A percentile compares a stretch with the other conserved stretches of the same genome.
phyloP scores from a whole-genome alignment of 2,113 vertebrate species.

The Equus quagga region DNA sequence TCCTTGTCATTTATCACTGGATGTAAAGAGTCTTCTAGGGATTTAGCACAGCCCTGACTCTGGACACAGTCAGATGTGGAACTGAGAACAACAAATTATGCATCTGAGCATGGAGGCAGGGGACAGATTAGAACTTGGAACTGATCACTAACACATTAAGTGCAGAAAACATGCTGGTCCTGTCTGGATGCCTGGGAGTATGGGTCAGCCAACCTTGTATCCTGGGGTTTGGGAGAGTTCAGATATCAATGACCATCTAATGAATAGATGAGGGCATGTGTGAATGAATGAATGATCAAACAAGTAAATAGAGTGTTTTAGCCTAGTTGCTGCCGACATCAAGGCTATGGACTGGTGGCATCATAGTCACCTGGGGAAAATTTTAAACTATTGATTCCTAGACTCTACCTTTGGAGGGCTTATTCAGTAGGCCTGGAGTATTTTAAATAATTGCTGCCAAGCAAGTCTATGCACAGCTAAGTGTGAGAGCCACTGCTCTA shows the following conservation, averaged over 20 bases:
- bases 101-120: not conserved
- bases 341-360: not conserved
- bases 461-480: not conserved
- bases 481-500: not conserved
- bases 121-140: not conserved
- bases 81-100: not conserved
- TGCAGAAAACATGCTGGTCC: not conserved
- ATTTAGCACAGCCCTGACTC: not conserved
- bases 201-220: not conserved
- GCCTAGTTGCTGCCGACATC: not conserved
- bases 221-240: not conserved
- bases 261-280: not conserved
- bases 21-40: not conserved
- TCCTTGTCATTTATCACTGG: not conserved
- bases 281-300: not conserved
- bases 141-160: not conserved
- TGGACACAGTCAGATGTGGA: not conserved
- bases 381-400: not conserved
- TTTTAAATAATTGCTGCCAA: slow-evolving; percentile 14
- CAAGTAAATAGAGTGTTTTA: not conserved
- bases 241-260: not conserved
- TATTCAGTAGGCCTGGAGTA: not conserved
- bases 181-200: not conserved
- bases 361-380: not conserved
- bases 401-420: not conserved